Conservation (phyloP, 2,888 invertebrate genomes). For the Macaria liturata region DNA sequence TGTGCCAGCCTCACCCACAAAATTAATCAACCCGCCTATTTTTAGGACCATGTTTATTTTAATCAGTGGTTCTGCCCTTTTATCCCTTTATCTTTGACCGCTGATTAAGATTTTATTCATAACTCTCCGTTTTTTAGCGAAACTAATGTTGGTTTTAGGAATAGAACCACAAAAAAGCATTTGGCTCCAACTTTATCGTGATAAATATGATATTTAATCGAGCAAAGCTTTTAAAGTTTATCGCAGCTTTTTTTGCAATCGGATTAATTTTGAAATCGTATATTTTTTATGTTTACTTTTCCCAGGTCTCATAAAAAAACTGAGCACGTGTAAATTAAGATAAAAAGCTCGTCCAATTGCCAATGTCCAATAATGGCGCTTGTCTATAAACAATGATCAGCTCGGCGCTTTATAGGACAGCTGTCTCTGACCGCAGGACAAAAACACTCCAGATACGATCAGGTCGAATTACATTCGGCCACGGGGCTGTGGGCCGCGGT, state of each 20-base stretch:
- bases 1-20: slow-evolving; percentile 58
- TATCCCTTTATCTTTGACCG: slow-evolving; percentile 57
- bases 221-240: slow-evolving; percentile 5
- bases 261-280: too few species aligned
- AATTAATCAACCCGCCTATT: slow-evolving; percentile 78
- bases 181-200: slow-evolving; percentile 20
- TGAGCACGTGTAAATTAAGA: slow-evolving; percentile 21
- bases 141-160: slow-evolving; percentile 28
- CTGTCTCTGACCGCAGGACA: slow-evolving; percentile 79
- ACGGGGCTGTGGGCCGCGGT: slow-evolving; percentile 53
- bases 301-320: background rate
- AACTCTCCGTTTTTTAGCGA: slow-evolving; percentile 51
- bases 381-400: slow-evolving; percentile 67
- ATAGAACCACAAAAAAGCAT: slow-evolving; percentile 17
- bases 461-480: slow-evolving; percentile 79
- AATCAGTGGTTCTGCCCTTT: slow-evolving; percentile 62
- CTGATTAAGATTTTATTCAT: slow-evolving; percentile 83
- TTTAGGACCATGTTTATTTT: slow-evolving; percentile 75
- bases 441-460: slow-evolving; percentile 78
- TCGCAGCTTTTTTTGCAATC: background rate
- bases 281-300: background rate
- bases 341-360: slow-evolving; percentile 26
- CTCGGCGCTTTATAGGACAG: slow-evolving; percentile 67
- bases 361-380: slow-evolving; percentile 42
- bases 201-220: slow-evolving; percentile 29